Evolutionary conservation across 2,888 invertebrate species (phyloP), one percentile per base, ranked within the genome.

Genomic region (Leptothorax acervorum): DNA sequence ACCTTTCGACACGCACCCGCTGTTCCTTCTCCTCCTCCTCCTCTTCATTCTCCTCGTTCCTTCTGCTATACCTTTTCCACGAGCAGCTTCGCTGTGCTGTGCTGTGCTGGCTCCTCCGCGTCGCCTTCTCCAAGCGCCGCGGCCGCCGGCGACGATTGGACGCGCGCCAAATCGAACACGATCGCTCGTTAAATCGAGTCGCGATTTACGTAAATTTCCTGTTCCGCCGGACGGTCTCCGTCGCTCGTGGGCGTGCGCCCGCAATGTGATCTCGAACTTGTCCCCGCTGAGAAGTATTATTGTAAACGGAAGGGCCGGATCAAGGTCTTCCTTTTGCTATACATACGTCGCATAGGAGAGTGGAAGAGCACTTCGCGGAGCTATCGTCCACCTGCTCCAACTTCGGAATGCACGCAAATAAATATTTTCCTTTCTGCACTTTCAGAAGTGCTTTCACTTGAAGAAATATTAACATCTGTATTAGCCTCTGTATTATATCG

Each of bases 1-100:
- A 94, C 94, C 94, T 94, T 93, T 94, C 91, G 93, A 91, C 93
- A 90, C 92, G 92, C 92, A 90, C 91, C 88, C 90, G 89, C 90
- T 89, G 84, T 76, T 88, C 84, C 90, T 90, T 84, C 89, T 86
- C 88, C 85, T 83, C 86, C 84, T 65, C 86, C 85, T 78, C 35
- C 35, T 35, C 35, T 5, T 35, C 35, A 3, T 35, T 1, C 35
- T 35, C 3, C 35, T 35, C 35, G 31, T 48, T 86, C 87, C 85
- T 84, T 86, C 82, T 42, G 87, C 85, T 76, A 48, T 76, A 48
- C 76, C 74, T 55, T 31, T 65, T 57, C 31, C 87, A 70, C 85
- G 87, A 86, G 53, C 39, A 15, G 86, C 88, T 88, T 85, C 78
- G 83, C 87, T 83, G 82, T 86, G 57, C 60, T 55, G 82, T 76